Conservation (phyloP, 1,140 invertebrate species). For the Tetragnatha versicolor region DNA sequence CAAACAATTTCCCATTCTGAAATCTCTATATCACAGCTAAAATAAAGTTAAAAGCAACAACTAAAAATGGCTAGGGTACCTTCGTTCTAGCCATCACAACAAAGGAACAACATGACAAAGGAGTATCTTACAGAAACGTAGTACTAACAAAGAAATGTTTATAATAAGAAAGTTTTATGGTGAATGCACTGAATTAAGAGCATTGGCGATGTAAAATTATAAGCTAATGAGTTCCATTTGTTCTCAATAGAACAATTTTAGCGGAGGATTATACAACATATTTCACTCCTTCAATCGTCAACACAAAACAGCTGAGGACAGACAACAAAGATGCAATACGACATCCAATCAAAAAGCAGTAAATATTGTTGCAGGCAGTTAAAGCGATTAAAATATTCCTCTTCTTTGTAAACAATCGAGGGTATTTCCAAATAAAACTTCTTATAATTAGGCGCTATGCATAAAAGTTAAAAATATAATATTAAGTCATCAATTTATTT, state of each 20-base stretch:
- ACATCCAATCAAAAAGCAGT: conserved; percentile 41
- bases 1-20: conserved; percentile 59
- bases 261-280: neutral
- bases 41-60: neutral
- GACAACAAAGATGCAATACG: conserved; percentile 54
- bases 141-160: no score
- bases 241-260: conserved; percentile 28
- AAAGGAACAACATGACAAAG: conserved; percentile 34
- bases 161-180: no score
- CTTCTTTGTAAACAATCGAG: conserved; percentile 17
- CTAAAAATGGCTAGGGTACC: conserved; percentile 10
- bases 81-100: conserved; percentile 6
- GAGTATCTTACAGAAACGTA: no score
- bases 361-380: conserved; percentile 52
- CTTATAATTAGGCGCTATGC: no score
- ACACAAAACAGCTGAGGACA: conserved; percentile 54
- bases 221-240: no score
- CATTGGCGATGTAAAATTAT: conserved; percentile 7
- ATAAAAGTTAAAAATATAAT: no score
- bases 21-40: conserved; percentile 8
- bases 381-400: conserved; percentile 8
- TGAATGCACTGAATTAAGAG: conserved; percentile 5
- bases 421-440: no score
- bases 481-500: no score
- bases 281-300: conserved; percentile 39